Conservation (phyloP, 2,797 vertebrate genomes). For the Muscicapa striata region DNA sequence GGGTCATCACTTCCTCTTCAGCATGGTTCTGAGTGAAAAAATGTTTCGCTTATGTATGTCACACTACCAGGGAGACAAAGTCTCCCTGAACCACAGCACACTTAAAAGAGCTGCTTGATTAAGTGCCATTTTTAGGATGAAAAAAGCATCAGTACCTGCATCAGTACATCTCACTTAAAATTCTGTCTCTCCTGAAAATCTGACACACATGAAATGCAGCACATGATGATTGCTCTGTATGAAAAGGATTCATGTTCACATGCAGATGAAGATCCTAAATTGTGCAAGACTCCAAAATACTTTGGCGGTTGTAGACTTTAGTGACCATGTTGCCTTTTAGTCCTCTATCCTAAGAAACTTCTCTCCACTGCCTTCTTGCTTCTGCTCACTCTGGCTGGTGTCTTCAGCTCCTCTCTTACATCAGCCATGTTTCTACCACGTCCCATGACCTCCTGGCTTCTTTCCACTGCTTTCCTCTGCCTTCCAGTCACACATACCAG, state of each 20-base stretch:
- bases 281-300: neutral
- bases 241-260: neutral
- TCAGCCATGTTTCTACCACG: neutral
- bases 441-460: neutral
- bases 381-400: neutral
- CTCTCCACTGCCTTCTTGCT: neutral
- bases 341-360: neutral
- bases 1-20: slow-evolving; percentile 70
- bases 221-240: neutral
- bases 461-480: neutral
- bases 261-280: neutral
- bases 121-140: neutral
- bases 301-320: neutral
- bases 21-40: slow-evolving; percentile 37
- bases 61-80: neutral
- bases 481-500: neutral
- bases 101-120: neutral
- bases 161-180: neutral
- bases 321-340: neutral
- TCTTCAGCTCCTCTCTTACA: neutral
- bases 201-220: neutral
- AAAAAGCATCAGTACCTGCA: neutral
- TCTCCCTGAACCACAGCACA: neutral
- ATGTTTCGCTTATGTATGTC: slow-evolving; percentile 36
- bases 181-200: neutral